These are phyloP conservation scores for Aviceda subcristata DNA, from an alignment of 2,113 vertebrate species.

Conservation along the genomic window DNA sequence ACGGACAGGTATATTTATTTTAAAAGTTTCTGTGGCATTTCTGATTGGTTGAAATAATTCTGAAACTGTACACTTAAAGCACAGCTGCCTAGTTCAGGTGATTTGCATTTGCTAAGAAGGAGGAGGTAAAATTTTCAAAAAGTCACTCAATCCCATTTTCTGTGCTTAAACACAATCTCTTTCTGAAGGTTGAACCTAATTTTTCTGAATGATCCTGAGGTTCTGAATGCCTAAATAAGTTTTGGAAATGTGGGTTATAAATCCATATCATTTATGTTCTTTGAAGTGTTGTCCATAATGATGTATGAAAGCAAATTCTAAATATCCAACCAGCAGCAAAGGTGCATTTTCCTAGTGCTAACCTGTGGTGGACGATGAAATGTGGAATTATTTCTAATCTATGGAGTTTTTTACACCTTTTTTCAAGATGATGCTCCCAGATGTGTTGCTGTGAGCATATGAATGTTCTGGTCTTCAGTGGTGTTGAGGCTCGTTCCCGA, in stretches of 20 bases:
- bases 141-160: not conserved
- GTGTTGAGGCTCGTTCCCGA: not conserved
- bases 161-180: not conserved
- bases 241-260: not conserved
- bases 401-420: not conserved
- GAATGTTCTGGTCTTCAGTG: not conserved
- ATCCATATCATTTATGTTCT: not conserved
- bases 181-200: not conserved
- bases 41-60: not conserved
- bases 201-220: not conserved
- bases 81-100: not conserved
- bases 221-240: not conserved
- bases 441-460: not conserved
- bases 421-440: not conserved
- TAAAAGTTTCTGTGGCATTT: not conserved
- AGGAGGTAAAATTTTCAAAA: not conserved
- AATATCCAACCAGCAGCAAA: not conserved
- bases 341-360: not conserved
- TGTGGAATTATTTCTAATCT: not conserved
- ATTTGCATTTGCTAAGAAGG: not conserved
- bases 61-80: not conserved
- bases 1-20: not conserved
- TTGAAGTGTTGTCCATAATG: not conserved
- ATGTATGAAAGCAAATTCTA: not conserved
- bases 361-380: not conserved